Evolutionary conservation across 2,888 invertebrate genomes (phyloP).

Genomic region (Nymphalis polychloros): DNA sequence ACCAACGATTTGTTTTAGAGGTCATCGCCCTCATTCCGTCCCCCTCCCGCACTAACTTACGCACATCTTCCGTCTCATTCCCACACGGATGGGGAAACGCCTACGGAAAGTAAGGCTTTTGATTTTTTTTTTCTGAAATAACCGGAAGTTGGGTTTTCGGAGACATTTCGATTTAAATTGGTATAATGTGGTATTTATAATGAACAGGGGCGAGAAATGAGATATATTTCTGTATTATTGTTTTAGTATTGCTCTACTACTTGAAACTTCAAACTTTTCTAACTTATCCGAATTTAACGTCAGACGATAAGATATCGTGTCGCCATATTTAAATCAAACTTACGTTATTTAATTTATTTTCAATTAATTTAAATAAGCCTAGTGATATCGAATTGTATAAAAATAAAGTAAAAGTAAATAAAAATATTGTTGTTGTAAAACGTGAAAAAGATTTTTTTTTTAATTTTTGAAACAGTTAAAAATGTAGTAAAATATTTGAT

Average conservation of each 20-base stretch:
- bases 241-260: not conserved
- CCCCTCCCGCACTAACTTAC: conserved; percentile 52
- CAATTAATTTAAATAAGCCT: too few species aligned
- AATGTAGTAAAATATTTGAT: too few species aligned
- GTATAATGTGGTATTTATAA: conserved; percentile 8
- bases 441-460: too few species aligned
- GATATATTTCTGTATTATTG: not conserved
- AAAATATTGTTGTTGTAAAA: too few species aligned
- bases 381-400: too few species aligned
- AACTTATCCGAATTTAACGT: too few species aligned
- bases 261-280: not conserved
- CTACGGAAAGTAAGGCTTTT: conserved; percentile 68
- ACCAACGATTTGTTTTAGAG: conserved; percentile 80
- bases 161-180: conserved; percentile 37
- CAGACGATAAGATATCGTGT: too few species aligned
- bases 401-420: too few species aligned
- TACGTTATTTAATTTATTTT: too few species aligned
- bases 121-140: conserved; percentile 58
- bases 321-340: too few species aligned
- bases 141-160: conserved; percentile 68
- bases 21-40: conserved; percentile 73
- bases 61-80: conserved; percentile 56
- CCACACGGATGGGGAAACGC: conserved; percentile 64
- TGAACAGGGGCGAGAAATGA: not conserved
- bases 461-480: too few species aligned